phyloP scores from a whole-genome alignment of 2,888 invertebrate species.

The Agrotis ipsilon region DNA sequence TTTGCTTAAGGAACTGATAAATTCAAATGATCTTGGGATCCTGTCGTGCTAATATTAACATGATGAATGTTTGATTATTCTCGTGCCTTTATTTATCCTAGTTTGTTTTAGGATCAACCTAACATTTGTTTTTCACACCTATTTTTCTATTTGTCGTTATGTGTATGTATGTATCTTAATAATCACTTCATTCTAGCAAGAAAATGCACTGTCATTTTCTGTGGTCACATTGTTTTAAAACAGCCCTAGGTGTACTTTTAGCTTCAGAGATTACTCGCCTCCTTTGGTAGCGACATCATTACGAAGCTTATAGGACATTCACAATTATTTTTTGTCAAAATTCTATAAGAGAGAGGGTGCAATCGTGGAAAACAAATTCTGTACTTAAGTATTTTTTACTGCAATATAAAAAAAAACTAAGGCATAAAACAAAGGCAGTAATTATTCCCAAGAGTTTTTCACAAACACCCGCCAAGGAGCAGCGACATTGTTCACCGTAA shows the following conservation, averaged over 20 bases:
- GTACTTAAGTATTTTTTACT: background rate
- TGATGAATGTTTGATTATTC: background rate
- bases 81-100: background rate
- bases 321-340: background rate
- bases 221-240: background rate
- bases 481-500: constrained; percentile 38
- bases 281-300: no score
- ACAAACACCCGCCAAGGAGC: constrained; percentile 25
- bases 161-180: background rate
- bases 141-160: no score
- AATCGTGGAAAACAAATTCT: constrained; percentile 3
- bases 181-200: background rate
- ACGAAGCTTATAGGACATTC: no score
- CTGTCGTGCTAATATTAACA: background rate
- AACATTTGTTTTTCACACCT: background rate
- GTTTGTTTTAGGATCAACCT: background rate
- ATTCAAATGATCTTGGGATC: constrained; percentile 6
- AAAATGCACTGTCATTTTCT: no score
- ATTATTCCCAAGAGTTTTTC: constrained; percentile 34
- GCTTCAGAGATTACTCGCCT: no score
- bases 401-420: constrained; percentile 2
- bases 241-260: no score
- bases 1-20: constrained; percentile 49
- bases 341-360: no score
- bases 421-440: constrained; percentile 32